phyloP scores from a whole-genome alignment of 2,888 invertebrate species.

The Allygus modestus region DNA sequence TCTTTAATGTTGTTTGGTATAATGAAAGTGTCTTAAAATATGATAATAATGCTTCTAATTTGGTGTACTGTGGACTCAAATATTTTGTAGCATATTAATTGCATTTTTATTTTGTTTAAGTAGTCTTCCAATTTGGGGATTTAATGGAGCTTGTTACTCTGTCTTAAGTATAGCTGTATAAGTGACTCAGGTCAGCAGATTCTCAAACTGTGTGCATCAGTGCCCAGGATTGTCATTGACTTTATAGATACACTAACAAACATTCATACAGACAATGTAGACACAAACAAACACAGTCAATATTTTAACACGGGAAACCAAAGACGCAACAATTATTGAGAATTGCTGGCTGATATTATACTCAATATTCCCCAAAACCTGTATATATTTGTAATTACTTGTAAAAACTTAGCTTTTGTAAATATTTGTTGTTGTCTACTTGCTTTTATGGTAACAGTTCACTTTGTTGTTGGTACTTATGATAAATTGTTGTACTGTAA shows the following conservation, averaged over 20 bases:
- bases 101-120: not conserved
- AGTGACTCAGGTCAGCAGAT: too few relatives aligned
- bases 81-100: not conserved
- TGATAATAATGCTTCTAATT: slow-evolving; percentile 9
- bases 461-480: not conserved
- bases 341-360: too few relatives aligned
- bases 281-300: too few relatives aligned
- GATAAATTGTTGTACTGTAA: not conserved
- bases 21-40: slow-evolving; percentile 29
- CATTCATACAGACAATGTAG: too few relatives aligned
- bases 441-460: not conserved
- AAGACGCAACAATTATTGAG: too few relatives aligned
- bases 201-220: too few relatives aligned
- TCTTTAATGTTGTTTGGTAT: not conserved
- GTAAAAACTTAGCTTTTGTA: not conserved
- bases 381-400: slow-evolving; percentile 4
- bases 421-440: not conserved
- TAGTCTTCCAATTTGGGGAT: not conserved
- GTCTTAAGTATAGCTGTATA: too few relatives aligned
- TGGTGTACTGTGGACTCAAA: not conserved
- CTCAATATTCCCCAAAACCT: not conserved
- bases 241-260: too few relatives aligned
- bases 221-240: too few relatives aligned
- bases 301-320: too few relatives aligned
- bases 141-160: too few relatives aligned